Conservation (phyloP, 37 sponge, comb jelly and placozoan species). For the Crambe crambe region DNA sequence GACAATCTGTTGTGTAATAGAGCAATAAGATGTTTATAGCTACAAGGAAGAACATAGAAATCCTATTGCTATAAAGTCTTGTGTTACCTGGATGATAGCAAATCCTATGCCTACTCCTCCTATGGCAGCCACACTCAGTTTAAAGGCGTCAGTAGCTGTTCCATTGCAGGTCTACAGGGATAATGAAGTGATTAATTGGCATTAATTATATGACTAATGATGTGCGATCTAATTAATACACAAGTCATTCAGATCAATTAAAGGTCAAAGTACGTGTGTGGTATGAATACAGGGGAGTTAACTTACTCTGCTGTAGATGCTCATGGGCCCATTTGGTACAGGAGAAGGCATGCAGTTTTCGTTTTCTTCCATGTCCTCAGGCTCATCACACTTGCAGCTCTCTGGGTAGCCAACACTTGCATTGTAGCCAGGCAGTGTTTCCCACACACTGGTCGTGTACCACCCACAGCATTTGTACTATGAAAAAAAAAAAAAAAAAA, state of each 20-base stretch:
- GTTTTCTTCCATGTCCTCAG: neutral
- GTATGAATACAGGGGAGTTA: neutral
- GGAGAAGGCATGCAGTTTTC: neutral
- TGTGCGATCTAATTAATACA: neutral
- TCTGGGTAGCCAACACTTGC: neutral
- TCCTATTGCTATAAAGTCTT: too few species aligned
- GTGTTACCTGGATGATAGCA: constrained; percentile 18
- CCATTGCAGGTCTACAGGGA: constrained; percentile 3
- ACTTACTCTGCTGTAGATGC: neutral
- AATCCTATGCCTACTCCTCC: constrained; percentile 28
- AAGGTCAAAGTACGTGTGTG: neutral
- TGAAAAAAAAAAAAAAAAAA: neutral
- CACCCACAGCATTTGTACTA: constrained; percentile 56
- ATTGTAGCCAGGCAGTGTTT: neutral
- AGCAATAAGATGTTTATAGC: too few species aligned
- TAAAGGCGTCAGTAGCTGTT: neutral
- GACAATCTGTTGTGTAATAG: too few species aligned
- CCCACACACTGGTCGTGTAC: constrained; percentile 17
- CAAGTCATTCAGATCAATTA: neutral
- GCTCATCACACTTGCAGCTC: constrained; percentile 35
- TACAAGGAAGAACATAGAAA: too few species aligned
- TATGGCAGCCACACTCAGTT: neutral
- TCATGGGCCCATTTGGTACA: neutral
- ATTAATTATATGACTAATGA: neutral
- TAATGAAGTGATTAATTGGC: neutral